phyloP scores from a whole-genome alignment of 2,113 vertebrate genomes.

The Periophthalmodon schlosseri region DNA sequence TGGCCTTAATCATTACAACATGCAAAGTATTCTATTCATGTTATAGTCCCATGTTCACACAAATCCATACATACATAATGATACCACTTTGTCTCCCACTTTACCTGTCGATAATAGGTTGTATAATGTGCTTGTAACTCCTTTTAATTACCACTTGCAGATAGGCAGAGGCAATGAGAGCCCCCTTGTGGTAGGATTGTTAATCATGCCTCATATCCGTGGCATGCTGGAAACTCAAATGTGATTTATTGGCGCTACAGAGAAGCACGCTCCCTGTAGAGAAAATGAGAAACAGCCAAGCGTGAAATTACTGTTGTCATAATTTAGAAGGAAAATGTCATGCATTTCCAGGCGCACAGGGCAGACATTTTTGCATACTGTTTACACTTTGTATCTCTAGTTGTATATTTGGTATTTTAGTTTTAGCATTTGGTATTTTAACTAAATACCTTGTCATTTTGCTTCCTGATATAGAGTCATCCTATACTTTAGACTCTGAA shows the following conservation, averaged over 20 bases:
- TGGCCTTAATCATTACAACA: background rate
- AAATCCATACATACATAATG: background rate
- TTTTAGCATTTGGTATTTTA: background rate
- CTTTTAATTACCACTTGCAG: slow-evolving; percentile 12
- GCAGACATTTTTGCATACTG: slow-evolving; percentile 17
- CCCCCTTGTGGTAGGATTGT: slow-evolving; percentile 28
- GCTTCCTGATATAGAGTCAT: slow-evolving; percentile 27
- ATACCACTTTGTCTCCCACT: background rate
- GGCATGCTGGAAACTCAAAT: slow-evolving; percentile 46
- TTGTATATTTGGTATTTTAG: slow-evolving; percentile 27
- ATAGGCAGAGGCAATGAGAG: slow-evolving; percentile 21
- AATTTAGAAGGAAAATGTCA: slow-evolving; percentile 50
- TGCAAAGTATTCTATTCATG: background rate
- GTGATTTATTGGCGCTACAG: slow-evolving; percentile 49
- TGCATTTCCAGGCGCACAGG: slow-evolving; percentile 17
- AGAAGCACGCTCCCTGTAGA: slow-evolving; percentile 27
- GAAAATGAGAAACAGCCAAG: slow-evolving; percentile 47
- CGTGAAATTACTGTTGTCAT: slow-evolving; percentile 56
- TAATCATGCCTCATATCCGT: slow-evolving; percentile 46
- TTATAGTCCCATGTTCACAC: background rate
- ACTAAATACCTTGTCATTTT: background rate
- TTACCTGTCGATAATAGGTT: slow-evolving; percentile 5
- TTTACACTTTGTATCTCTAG: slow-evolving; percentile 27
- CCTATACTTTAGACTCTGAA: slow-evolving; percentile 28
- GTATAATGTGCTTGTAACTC: slow-evolving; percentile 12